Base-by-base conservation (phyloP, 1,140 invertebrate genomes). In the Hyles euphorbiae region DNA sequence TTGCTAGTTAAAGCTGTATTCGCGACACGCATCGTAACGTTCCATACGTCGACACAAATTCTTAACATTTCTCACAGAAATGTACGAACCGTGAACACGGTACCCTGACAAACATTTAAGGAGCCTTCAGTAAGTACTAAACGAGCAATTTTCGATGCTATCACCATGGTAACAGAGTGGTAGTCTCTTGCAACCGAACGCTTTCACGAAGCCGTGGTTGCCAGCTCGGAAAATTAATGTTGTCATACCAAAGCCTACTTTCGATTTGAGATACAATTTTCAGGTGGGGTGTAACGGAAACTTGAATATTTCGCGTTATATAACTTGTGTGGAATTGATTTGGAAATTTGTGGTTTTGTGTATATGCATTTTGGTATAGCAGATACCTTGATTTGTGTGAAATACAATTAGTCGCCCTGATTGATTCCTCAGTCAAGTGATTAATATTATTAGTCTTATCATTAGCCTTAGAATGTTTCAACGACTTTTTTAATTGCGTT, bases 141-240 rank as follows among this genome's bases (percentile, higher is more conserved):
- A 5, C 8, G 53, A 3, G 8, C 32, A 36, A 66, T 11, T 60
- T 36, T 52, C 32, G 53, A 32, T 50, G 40, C 10, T 65, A 54
- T 65, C 34, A 10, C 34, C 7, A 32, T 22, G 1, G 1, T 1
- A 40, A 40, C 47, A 59, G 40, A 40, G 12, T 9, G 5, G 2
- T n/a, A 7, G 8, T 10, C 5, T 34, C 3, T 5, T 34, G 3
- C 9, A 11, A 11, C 3, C 9, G 12, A 45, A 6, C 10, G 6
- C 9, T 1, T 2, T 3, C 0, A 5, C 11, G 22, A 22, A 7
- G 7, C n/a, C 9, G 33, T 40, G 36, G 2, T 56, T 60, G 53
- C 11, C 51, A 52, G 51, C 57, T 58, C 53, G 68, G 61, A 63
- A 70, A 70, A 70, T 70, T 70, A 70, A 70, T 70, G 56, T 60